A percentile compares a stretch with the other conserved stretches of the same genome.
Evolutionary conservation across 2,113 vertebrate genomes (phyloP).

Genomic region (Noctilio leporinus): DNA sequence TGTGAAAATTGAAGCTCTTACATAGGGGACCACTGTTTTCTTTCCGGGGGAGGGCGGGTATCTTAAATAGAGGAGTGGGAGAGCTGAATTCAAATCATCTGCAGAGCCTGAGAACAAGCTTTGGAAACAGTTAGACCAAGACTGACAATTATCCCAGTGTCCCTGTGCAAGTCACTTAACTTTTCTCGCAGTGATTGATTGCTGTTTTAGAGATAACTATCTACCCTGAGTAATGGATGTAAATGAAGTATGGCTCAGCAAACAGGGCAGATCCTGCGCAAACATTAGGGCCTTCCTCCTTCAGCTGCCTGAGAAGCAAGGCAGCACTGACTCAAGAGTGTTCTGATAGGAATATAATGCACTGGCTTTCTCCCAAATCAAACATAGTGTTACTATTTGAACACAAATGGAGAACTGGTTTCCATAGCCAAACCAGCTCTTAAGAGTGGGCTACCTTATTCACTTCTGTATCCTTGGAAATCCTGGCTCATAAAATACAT

Average conservation of each 20-base stretch:
- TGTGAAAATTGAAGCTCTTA: neutral
- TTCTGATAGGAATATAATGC: neutral
- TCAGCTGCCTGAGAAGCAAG: neutral
- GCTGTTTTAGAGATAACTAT: neutral
- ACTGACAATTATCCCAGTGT: neutral
- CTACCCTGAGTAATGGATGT: neutral
- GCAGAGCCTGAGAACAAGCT: neutral
- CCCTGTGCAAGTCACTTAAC: neutral
- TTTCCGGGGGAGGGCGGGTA: neutral
- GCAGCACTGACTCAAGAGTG: neutral
- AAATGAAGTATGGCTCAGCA: constrained; percentile 5
- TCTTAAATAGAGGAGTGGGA: neutral
- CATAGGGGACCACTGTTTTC: neutral
- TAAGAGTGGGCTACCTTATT: neutral
- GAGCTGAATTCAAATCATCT: neutral
- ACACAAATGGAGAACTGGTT: neutral
- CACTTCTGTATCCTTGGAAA: neutral
- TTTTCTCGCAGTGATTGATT: neutral
- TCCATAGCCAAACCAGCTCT: neutral
- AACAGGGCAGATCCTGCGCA: neutral
- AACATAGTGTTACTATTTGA: neutral
- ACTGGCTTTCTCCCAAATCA: neutral
- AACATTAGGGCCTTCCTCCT: neutral
- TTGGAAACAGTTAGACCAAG: neutral
- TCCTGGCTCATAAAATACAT: neutral